Conservation (phyloP, 2,888 invertebrate genomes). For the Ophonus ardosiacus region DNA sequence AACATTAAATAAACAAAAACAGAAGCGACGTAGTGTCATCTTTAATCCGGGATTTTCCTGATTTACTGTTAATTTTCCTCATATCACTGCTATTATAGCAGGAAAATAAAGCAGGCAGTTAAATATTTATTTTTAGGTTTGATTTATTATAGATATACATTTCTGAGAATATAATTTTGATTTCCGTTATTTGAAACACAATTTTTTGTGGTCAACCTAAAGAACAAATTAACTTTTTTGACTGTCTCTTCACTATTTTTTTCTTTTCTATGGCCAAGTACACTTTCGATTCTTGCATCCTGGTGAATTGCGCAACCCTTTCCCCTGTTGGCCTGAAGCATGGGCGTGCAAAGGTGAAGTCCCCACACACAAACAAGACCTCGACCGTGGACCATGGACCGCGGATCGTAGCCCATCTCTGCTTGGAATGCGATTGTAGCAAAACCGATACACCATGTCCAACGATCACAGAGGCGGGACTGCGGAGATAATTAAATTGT, state of each 20-base stretch:
- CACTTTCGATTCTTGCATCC: not conserved
- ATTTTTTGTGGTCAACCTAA: not conserved
- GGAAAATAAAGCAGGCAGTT: not conserved
- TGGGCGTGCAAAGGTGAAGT: constrained; percentile 44
- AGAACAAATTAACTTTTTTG: not conserved
- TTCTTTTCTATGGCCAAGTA: not conserved
- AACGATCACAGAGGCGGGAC: constrained; percentile 1
- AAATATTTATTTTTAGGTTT: not conserved
- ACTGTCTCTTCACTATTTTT: not conserved
- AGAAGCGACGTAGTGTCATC: not conserved
- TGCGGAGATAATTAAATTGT: constrained; percentile 4
- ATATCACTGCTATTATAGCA: constrained; percentile 7
- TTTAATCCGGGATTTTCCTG: constrained; percentile 12
- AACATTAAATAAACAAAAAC: constrained; percentile 32
- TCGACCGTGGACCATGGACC: not conserved
- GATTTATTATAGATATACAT: not conserved
- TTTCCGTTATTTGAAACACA: constrained; percentile 1
- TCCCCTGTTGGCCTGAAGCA: not conserved
- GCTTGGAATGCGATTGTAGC: constrained; percentile 21
- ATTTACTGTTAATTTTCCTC: constrained; percentile 17
- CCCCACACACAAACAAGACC: constrained; percentile 1
- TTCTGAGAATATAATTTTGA: constrained; percentile 2
- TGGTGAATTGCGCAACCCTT: constrained; percentile 40
- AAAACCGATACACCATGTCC: not conserved
- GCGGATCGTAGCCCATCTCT: constrained; percentile 1